These are phyloP conservation scores for Polymixis lichenea DNA, from an alignment of 2,888 invertebrate genomes.

Conservation along the genomic window DNA sequence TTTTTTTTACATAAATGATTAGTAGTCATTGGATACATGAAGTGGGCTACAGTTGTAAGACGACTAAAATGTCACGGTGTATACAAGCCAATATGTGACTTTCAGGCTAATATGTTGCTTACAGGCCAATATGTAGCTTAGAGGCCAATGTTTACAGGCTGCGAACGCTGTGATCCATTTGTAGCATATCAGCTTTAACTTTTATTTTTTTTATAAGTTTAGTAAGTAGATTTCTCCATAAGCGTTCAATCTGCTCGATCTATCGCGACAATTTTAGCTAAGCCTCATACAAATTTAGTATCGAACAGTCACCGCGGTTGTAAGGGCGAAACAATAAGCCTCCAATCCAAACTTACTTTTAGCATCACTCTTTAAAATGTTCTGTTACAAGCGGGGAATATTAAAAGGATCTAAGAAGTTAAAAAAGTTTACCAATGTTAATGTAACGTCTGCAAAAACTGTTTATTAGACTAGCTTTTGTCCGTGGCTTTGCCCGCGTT, in stretches of 20 bases:
- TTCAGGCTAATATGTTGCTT: too few species aligned
- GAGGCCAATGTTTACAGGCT: neutral
- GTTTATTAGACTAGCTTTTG: neutral
- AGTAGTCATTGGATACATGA: too few species aligned
- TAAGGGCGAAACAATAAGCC: neutral
- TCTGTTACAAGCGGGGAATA: neutral
- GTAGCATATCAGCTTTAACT: neutral
- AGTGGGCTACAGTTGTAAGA: too few species aligned
- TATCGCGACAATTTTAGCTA: neutral
- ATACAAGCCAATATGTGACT: neutral
- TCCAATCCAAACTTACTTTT: neutral
- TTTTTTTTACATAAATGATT: too few species aligned
- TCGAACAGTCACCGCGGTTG: constrained; percentile 11
- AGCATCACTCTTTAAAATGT: neutral
- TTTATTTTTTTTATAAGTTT: neutral
- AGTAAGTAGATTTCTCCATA: too few species aligned
- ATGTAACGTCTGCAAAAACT: neutral
- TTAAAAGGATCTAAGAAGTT: neutral
- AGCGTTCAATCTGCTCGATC: neutral
- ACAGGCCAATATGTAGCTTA: neutral
- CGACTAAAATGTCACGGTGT: too few species aligned
- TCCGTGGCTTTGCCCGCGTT: neutral
- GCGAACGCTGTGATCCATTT: neutral
- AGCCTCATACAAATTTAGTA: neutral
- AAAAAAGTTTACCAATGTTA: constrained; percentile 1